Evolutionary conservation across 2,113 vertebrate species (phyloP), one percentile per base, ranked within the genome.

Genomic region (Mungos mungo): DNA sequence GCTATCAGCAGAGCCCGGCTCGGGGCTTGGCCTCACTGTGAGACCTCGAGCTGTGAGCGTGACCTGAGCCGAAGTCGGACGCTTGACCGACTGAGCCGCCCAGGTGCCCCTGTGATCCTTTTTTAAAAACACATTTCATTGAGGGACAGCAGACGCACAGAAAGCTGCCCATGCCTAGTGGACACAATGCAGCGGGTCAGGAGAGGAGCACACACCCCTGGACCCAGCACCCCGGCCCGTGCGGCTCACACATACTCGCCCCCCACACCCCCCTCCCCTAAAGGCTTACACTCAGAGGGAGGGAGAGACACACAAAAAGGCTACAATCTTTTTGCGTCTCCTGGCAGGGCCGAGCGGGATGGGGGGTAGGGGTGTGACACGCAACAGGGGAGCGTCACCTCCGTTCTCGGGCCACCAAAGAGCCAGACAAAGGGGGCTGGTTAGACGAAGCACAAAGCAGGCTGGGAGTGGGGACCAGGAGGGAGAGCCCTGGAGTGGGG

Each of bases 381-480:
- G 60, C 79, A 33, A 41, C 35, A n/a, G 85, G 5, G 7, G 45
- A 52, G n/a, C 5, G 76, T 84, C 23, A 31, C 47, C 19, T 27
- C 21, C 82, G 23, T 50, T 5, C 25, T 84, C 15, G 52, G 27
- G 79, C 35, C 86, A 41, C 63, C 23, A 35, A 35, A 83, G 93
- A 86, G 31, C 57, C 25, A 96, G 92, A 41, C 63, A 83, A 71
- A 93, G 68, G 68, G 50, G 45, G 45, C 74, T 83, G 95, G 71
- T 69, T 38, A 27, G 12, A 77, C 86, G 21, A 38, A 41, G 33
- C 13, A 41, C 13, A 29, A 45, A 84, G 41, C 21, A 41, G 89
- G 13, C 84, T 13, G 25, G 27, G 38, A 45, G 50, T 9, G 60
- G 35, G 54, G 50, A 8, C 0, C 0, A 27, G 15, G 57, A 15